A percentile compares a stretch with the other conserved stretches of the same genome.
Evolutionary conservation across 2,797 vertebrate species (phyloP).

Genomic region (Odontamblyopus lacepedii): DNA sequence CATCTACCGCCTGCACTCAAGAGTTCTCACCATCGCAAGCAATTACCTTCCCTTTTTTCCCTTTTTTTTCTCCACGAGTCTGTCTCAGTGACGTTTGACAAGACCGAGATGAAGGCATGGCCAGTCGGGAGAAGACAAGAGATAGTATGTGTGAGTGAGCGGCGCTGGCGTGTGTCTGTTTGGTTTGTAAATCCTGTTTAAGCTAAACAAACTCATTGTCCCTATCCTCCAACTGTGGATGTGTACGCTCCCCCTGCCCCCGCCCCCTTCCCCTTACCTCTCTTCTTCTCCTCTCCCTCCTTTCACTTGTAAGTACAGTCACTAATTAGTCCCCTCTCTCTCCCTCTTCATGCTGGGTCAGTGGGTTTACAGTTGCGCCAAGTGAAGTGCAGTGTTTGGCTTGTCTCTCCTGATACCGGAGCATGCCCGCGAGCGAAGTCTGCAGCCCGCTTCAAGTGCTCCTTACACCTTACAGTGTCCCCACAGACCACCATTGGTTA

Average conservation of each 20-base stretch:
- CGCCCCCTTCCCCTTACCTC: neutral
- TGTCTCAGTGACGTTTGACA: constrained; percentile 41
- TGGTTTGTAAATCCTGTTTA: constrained; percentile 80
- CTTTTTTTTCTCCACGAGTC: constrained; percentile 36
- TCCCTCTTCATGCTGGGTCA: constrained; percentile 73
- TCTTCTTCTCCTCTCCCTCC: constrained; percentile 25
- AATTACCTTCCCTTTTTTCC: constrained; percentile 69
- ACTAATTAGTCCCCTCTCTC: constrained; percentile 73
- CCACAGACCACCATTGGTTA: constrained; percentile 41
- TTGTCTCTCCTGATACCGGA: constrained; percentile 54
- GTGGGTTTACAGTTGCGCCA: constrained; percentile 67
- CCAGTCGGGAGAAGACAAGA: constrained; percentile 40
- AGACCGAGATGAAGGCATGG: constrained; percentile 19
- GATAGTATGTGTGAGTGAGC: constrained; percentile 69
- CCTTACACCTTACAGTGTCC: constrained; percentile 56
- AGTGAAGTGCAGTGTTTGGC: constrained; percentile 62
- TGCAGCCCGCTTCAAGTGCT: constrained; percentile 52
- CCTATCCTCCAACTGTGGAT: constrained; percentile 68
- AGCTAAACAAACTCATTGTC: constrained; percentile 82
- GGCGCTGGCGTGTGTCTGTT: constrained; percentile 77
- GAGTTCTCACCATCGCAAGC: constrained; percentile 75
- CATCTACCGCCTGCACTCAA: constrained; percentile 64
- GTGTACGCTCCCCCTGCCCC: constrained; percentile 2
- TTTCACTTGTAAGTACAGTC: constrained; percentile 72
- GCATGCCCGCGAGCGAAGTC: constrained; percentile 45